A percentile compares a stretch with the other conserved stretches of the same genome.
These are phyloP conservation scores for Eupelmus urozonus DNA, from an alignment of 2,888 invertebrate genomes.

Conservation along the genomic window DNA sequence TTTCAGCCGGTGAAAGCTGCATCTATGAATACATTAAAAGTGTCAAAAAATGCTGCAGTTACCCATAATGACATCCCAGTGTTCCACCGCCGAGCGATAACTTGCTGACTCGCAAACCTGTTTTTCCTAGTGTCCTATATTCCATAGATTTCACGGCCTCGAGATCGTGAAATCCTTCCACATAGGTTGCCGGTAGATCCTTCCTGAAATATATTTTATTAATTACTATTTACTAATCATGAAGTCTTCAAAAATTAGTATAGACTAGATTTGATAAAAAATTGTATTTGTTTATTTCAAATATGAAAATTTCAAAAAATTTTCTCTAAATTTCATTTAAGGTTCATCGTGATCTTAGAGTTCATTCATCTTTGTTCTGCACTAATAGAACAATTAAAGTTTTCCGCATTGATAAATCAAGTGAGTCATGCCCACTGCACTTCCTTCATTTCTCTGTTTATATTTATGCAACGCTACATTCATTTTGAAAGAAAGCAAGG, in stretches of 20 bases:
- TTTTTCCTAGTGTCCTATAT: slow-evolving; percentile 86
- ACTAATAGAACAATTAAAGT: no score
- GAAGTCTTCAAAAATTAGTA: background rate
- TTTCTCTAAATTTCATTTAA: background rate
- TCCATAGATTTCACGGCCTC: slow-evolving; percentile 83
- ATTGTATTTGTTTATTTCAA: background rate
- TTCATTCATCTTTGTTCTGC: no score
- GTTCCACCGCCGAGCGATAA: slow-evolving; percentile 87
- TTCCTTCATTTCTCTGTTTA: no score
- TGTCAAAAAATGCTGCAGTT: slow-evolving; percentile 66
- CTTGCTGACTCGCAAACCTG: slow-evolving; percentile 85
- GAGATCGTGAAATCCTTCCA: slow-evolving; percentile 83
- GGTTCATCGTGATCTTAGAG: no score
- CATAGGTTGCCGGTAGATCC: slow-evolving; percentile 81
- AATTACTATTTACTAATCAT: background rate
- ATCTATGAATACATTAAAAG: background rate
- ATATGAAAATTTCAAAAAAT: background rate
- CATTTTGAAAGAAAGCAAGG: background rate
- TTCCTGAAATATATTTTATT: slow-evolving; percentile 32
- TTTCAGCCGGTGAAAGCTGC: slow-evolving; percentile 7
- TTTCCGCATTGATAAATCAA: no score
- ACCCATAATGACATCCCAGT: slow-evolving; percentile 87
- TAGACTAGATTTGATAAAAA: no score
- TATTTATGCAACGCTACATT: background rate
- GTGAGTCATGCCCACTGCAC: no score